A percentile compares a stretch with the other conserved stretches of the same genome.
These are phyloP conservation scores for Rhinolophus ferrumequinum DNA, from an alignment of 2,113 vertebrate genomes.

Conservation along the genomic window DNA sequence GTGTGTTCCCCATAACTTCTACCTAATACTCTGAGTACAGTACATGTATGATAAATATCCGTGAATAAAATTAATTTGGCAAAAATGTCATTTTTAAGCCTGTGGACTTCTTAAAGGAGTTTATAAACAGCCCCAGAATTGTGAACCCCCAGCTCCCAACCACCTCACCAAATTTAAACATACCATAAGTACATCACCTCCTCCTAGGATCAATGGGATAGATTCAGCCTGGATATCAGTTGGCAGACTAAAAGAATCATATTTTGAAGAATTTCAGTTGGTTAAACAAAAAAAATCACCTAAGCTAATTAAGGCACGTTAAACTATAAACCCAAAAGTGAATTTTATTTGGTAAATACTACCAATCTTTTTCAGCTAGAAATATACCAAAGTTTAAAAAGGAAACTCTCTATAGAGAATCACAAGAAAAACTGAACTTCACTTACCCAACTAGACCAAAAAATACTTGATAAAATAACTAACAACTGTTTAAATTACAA, in stretches of 20 bases:
- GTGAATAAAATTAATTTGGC: not conserved
- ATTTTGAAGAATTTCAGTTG: slow-evolving; percentile 52
- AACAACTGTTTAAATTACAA: not conserved
- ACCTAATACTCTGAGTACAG: not conserved
- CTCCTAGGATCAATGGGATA: slow-evolving; percentile 96
- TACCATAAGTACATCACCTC: slow-evolving; percentile 99
- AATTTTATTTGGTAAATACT: not conserved
- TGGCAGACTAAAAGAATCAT: slow-evolving; percentile 89
- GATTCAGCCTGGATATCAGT: slow-evolving; percentile 99
- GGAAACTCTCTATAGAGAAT: not conserved
- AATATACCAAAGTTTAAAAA: not conserved
- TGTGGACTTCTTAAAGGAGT: not conserved
- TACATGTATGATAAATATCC: not conserved
- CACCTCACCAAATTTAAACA: not conserved
- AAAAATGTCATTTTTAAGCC: not conserved
- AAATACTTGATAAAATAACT: not conserved
- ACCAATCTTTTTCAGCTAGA: not conserved
- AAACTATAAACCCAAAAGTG: slow-evolving; percentile 5
- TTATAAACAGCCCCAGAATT: not conserved
- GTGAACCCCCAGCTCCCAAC: not conserved
- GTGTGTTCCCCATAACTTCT: not conserved
- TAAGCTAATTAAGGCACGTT: not conserved
- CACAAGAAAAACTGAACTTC: not conserved
- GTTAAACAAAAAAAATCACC: not conserved
- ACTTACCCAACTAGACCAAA: not conserved